Conservation (phyloP, 2,113 vertebrate genomes). For the Athene cunicularia region DNA sequence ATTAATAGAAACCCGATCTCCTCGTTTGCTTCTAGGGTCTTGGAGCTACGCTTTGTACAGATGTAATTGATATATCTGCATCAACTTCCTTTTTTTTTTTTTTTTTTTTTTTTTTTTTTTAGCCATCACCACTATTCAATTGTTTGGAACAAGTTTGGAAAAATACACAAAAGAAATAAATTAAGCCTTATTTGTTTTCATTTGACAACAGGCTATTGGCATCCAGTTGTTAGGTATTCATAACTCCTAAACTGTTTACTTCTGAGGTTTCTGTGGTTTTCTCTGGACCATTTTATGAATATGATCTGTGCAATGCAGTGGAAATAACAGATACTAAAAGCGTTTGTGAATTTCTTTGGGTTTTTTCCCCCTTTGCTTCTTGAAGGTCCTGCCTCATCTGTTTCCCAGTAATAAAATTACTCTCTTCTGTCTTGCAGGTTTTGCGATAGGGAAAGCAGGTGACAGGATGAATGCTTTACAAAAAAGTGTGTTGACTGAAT, state of each 20-base stretch:
- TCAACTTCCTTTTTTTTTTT: neutral
- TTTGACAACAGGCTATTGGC: neutral
- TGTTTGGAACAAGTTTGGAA: neutral
- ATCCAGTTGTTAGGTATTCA: neutral
- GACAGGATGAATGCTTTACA: constrained; percentile 87
- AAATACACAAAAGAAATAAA: neutral
- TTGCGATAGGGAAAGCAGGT: constrained; percentile 90
- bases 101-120: neutral
- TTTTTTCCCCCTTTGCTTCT: neutral
- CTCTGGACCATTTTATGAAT: neutral
- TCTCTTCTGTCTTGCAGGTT: constrained; percentile 78
- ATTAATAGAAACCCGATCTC: neutral
- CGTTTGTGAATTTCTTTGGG: neutral
- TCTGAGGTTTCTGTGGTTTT: neutral
- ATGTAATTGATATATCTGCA: neutral
- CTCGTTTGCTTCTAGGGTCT: neutral
- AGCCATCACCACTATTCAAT: neutral
- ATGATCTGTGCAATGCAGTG: neutral
- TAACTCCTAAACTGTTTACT: neutral
- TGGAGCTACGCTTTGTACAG: neutral
- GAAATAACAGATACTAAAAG: neutral
- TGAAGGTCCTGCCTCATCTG: neutral
- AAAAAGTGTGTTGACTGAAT: constrained; percentile 82
- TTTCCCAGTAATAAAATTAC: neutral
- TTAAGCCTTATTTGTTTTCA: neutral